phyloP scores from a whole-genome alignment of 2,113 vertebrate genomes.

The Lichenostomus cassidix region DNA sequence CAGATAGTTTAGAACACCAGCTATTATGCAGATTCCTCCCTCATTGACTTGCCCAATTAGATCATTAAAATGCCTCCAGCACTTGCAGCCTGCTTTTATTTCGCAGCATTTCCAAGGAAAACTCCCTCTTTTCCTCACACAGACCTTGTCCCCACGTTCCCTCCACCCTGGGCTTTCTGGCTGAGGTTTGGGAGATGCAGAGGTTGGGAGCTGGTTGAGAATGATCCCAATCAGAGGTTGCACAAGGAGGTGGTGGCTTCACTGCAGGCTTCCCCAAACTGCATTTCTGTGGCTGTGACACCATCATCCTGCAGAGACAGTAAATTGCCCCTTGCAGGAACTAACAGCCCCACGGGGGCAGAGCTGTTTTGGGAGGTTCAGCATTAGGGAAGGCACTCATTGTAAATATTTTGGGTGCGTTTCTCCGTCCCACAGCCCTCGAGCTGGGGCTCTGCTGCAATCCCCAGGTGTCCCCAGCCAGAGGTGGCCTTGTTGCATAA shows the following conservation, averaged over 20 bases:
- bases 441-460: neutral
- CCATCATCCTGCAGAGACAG: neutral
- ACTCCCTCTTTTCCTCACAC: neutral
- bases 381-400: neutral
- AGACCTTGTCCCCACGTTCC: neutral
- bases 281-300: conserved; percentile 13
- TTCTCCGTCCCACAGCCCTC: neutral
- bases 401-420: neutral
- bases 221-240: neutral
- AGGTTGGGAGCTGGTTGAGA: neutral
- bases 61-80: neutral
- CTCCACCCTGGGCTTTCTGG: neutral
- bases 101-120: neutral
- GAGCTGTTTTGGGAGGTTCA: neutral
- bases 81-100: neutral
- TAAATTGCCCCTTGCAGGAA: neutral
- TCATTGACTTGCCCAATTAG: conserved; percentile 17
- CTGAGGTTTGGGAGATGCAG: neutral
- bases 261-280: neutral
- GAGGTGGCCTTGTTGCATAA: neutral
- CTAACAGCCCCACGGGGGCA: neutral
- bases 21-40: conserved; percentile 16
- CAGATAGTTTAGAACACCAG: neutral
- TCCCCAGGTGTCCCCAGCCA: neutral
- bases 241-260: neutral